Evolutionary conservation across 2,113 vertebrate genomes (phyloP), one percentile per base, ranked within the genome.

Genomic region (Uria lomvia): DNA sequence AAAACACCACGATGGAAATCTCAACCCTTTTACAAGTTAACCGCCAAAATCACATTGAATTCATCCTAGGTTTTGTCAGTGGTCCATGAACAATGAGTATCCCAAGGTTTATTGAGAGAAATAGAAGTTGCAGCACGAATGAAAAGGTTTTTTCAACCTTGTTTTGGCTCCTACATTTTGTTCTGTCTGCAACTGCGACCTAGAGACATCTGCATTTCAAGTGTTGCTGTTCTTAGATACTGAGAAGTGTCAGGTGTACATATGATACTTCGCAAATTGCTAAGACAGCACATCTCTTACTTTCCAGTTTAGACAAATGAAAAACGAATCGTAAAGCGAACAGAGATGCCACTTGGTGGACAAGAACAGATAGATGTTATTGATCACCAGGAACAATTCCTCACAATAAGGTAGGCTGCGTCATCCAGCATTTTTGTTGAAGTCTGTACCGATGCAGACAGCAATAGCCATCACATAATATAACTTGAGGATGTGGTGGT

Each of bases 401-500:
- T 60, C n/a, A 19, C 22, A 24, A 8, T 14, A 77, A 34, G 0
- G 6, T 36, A 50, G 40, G 8, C 5, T 62, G 23, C 9, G 15
- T 17, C 47, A 76, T 11, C 32, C 27, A 15, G 40, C 13, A 27
- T 9, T 59, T 68, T 15, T 82, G 15, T 49, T 24, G 18, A 67
- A 38, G 58, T 19, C 76, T 52, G 23, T 45, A 52, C 18, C 0
- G 0, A 40, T 9, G 55, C 29, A 77, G 34, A n/a, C 47, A 52
- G 24, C 36, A 77, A 38, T 1, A 58, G 36, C 34, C 36, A 40
- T 40, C 24, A 20, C 0, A 1, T 29, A 32, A 62, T 2, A 6
- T 59, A 65, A 79, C 27, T 27, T 49, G n/a, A 56, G 29, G 29
- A 88, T 40, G 15, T 6, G 18, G 47, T n/a, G 56, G 14, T 27